A percentile compares a stretch with the other conserved stretches of the same genome.
Evolutionary conservation across 2,797 vertebrate genomes (phyloP).

Genomic region (Rachycentron canadum): DNA sequence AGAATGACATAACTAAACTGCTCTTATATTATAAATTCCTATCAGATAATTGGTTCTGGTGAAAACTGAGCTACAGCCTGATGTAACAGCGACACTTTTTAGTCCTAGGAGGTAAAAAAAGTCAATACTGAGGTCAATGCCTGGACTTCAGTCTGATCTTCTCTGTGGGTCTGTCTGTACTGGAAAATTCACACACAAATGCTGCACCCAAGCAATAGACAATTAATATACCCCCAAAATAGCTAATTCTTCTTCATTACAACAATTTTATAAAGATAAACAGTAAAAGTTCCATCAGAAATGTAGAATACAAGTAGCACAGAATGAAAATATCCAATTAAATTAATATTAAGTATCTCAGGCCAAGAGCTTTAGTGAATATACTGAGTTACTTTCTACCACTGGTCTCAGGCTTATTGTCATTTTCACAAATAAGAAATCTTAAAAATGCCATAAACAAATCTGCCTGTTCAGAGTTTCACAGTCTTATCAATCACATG

Average conservation of each 20-base stretch:
- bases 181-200: no score
- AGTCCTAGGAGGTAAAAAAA: no score
- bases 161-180: no score
- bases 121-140: not conserved
- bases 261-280: no score
- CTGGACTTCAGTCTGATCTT: not conserved
- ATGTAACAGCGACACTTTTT: no score
- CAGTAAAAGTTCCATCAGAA: no score
- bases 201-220: no score
- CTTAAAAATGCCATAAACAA: constrained; percentile 1
- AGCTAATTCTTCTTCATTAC: not conserved
- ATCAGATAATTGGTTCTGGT: not conserved
- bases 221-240: no score
- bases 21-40: no score
- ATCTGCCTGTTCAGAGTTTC: constrained; percentile 14
- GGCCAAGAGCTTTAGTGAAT: not conserved
- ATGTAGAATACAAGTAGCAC: not conserved
- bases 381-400: not conserved
- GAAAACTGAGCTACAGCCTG: not conserved
- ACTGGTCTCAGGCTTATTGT: not conserved
- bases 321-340: not conserved
- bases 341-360: not conserved
- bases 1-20: no score
- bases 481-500: constrained; percentile 66
- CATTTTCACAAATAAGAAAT: not conserved